Evolutionary conservation across 2,113 vertebrate species (phyloP), one percentile per base, ranked within the genome.

Genomic region (Lucifuga dentata): DNA sequence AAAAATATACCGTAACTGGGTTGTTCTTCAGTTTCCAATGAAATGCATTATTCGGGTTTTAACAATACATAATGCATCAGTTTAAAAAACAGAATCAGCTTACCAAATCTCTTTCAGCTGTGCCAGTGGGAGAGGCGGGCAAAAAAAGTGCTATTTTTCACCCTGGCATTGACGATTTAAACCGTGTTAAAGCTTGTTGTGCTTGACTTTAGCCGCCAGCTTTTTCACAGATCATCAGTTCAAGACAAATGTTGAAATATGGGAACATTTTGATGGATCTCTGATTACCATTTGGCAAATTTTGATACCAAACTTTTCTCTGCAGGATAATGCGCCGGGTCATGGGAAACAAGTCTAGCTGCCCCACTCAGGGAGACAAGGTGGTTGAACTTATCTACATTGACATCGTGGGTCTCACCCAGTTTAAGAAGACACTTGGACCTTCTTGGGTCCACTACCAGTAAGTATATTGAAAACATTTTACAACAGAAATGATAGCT

Each of bases 361-460:
- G 98, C 69, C 98, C 98, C 0, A 98, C 96, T 1, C 94, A 97
- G 74, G 98, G 98, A 0, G 97, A 99, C 81, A 97, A 95, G 88
- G 93, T 99, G 3, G 97, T 99, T 12, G 97, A 99, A 83, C 97
- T 99, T 49, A 99, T 99, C 86, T 99, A 99, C 88, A 99, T 99
- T 17, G 98, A 99, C 79, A 99, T 99, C 0, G 98, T 99, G 55
- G 98, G 98, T 51, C 95, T 99, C 1, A 95, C 96, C 48, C 98
- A 99, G 80, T 99, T 99, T 84, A 99, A 99, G 92, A 99, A 99
- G 92, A 98, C 97, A 0, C 93, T 99, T 43, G 98, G 98, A 15
- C 98, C 97, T 0, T 98, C 98, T 3, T 99, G 98, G 98, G 97
- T 99, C 51, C 98, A 99, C 90, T 99, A 99, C 90, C 98, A 99